phyloP scores from a whole-genome alignment of 92 coral and sea anemone genomes.

The Virgularia gustaviana region DNA sequence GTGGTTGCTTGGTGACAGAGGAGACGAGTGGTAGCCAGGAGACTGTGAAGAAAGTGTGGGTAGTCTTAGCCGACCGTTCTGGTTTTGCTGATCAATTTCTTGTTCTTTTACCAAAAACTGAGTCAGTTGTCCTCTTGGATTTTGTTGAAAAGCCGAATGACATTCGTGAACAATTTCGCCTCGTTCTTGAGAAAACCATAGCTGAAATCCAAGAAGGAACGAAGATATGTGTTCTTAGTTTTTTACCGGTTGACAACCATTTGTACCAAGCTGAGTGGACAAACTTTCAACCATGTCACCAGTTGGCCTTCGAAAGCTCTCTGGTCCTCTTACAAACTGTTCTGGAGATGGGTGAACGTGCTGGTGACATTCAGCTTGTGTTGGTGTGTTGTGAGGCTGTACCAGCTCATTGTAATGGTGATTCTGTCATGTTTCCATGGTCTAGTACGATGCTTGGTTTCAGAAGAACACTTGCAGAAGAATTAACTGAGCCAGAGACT shows the following conservation, averaged over 20 bases:
- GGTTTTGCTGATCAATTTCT: slow-evolving; percentile 18
- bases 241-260: slow-evolving; percentile 53
- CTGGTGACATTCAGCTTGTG: slow-evolving; percentile 39
- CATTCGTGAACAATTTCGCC: background rate
- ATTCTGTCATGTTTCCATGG: slow-evolving; percentile 42
- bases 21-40: background rate
- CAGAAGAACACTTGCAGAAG: slow-evolving; percentile 60
- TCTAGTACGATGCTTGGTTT: slow-evolving; percentile 60
- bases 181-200: slow-evolving; percentile 1
- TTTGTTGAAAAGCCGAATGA: background rate
- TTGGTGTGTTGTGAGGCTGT: slow-evolving; percentile 45
- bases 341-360: slow-evolving; percentile 16
- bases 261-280: slow-evolving; percentile 6
- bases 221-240: slow-evolving; percentile 47
- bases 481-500: slow-evolving; percentile 37
- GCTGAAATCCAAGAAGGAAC: background rate
- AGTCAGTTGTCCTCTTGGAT: background rate
- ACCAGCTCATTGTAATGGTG: background rate
- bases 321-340: slow-evolving; percentile 31
- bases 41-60: background rate
- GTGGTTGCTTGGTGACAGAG: slow-evolving; percentile 45
- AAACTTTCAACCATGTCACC: slow-evolving; percentile 44
- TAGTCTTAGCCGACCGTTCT: background rate
- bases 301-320: slow-evolving; percentile 47
- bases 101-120: background rate